Base-by-base conservation (phyloP, 2,797 vertebrate species). In the Acanthopagrus latus region DNA sequence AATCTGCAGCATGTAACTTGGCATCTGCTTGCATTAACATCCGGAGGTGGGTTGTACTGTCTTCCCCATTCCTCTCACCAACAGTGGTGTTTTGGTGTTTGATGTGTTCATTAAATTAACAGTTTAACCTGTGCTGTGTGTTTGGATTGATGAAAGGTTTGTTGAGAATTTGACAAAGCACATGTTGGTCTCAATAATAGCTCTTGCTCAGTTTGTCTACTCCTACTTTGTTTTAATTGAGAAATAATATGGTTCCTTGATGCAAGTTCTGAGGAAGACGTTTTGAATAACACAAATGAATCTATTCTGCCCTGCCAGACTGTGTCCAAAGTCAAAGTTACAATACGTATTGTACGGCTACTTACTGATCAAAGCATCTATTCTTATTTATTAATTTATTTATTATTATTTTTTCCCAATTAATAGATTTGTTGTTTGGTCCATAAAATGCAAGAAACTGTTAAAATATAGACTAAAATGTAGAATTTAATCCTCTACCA, bases 111-210 rank as follows among this genome's bases (percentile, higher is more conserved):
- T 56, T 47, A 17, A 38, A 14, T 1, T 0, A 18, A 65, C 38
- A 47, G 12, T 48, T 20, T 5, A 51, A 5, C 46, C 21, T 38
- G 8, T 33, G 11, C 27, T 69, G 3, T 38, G 1, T 10, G 2
- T 71, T 18, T 29, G 8, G 8, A 7, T 51, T 74, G 11, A 21
- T 58, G 7, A 33, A 38, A 70, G 13, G 0, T 1, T 63, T 13
- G 6, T 56, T 48, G 18, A 58, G n/a, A 23, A 7, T 68, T 58
- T 74, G 52, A 18, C n/a, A 46, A 62, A 73, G 18, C 9, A 18
- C 0, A 0, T 11, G 33, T 67, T 18, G 6, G n/a, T 44, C 12
- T 25, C 43, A n/a, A 41, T n/a, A 29, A 17, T 11, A 29, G 46
- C 20, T 64, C 16, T 27, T 23, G 47, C 7, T 46, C 20, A 33